Percentiles rank a stretch among this genome's conserved stretches.
Conservation (phyloP, 2,113 vertebrate species). For the Burhinus oedicnemus region DNA sequence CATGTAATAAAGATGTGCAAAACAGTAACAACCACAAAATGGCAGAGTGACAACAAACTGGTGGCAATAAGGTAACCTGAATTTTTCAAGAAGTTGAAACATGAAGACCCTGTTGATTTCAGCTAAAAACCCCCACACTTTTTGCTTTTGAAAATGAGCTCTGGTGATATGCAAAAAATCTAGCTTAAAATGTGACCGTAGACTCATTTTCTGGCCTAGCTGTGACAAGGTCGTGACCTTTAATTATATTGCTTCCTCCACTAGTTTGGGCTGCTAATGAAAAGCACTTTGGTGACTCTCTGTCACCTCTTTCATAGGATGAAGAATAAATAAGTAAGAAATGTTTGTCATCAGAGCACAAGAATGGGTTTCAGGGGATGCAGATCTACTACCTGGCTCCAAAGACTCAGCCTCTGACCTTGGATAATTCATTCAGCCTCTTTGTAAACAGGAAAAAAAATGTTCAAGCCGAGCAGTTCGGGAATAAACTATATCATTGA, state of each 20-base stretch:
- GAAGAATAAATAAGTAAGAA: background rate
- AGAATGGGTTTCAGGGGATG: background rate
- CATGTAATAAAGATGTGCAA: background rate
- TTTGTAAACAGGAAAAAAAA: background rate
- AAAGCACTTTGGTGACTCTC: background rate
- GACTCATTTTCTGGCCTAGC: background rate
- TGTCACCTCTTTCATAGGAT: background rate
- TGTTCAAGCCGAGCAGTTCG: background rate
- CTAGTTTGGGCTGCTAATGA: background rate
- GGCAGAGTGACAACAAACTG: background rate
- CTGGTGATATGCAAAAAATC: background rate
- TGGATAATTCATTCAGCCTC: background rate
- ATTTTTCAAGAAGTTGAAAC: background rate
- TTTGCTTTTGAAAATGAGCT: background rate
- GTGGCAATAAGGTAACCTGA: no score
- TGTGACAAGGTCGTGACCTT: background rate
- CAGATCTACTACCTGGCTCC: background rate
- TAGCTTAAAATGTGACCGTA: background rate
- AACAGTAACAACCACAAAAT: background rate
- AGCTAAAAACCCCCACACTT: background rate
- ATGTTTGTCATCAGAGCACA: background rate
- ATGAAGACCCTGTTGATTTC: background rate
- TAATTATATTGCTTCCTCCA: background rate
- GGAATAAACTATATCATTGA: background rate
- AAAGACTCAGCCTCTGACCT: background rate